Base-by-base conservation (phyloP, 2,888 invertebrate species). In the Tachina fera region DNA sequence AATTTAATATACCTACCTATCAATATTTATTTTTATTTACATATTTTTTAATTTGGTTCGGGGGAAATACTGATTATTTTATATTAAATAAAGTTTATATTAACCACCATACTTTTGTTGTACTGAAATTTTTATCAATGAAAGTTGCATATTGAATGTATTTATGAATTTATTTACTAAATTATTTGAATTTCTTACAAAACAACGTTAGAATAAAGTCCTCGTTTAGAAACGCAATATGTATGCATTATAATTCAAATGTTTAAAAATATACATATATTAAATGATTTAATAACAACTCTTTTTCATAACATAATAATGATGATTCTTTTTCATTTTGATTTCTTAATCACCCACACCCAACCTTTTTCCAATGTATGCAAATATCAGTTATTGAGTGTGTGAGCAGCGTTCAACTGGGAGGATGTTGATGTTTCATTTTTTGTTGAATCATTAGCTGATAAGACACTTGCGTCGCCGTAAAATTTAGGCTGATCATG, bases 401-500 rank as follows among this genome's bases (percentile, higher is more conserved):
- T 78, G 78, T 87, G 86, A 84, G 86, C 81, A 83, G 87, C 86
- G 82, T 88, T 87, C 58, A 88, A 67, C 60, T 76, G 83, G 58
- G 87, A 63, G 45, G 87, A 47, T 47, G 87, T 47, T 51, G 88
- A 61, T 63, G 87, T 84, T 70, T 78, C 68, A 13, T 43, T 39
- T 60, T 83, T 83, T 60, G 78, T 77, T 8, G 90, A 89, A 56
- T 91, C 90, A 56, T 91, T 91, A 41, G 87, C 86, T 58, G 87
- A 86, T 68, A 87, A 80, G 47, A 89, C 89, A 76, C 89, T 88
- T 47, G 80, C 80, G 87, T 93, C 93, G 77, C 92, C 92, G 83
- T 93, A 93, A 88, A 93, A 93, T 76, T 92, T 92, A 41, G 93
- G 92, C 83, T 93, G 92, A 86, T 91, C 92, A 65, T 93, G 92